Conservation (phyloP, 2,888 invertebrate species). For the Erebia palarica region DNA sequence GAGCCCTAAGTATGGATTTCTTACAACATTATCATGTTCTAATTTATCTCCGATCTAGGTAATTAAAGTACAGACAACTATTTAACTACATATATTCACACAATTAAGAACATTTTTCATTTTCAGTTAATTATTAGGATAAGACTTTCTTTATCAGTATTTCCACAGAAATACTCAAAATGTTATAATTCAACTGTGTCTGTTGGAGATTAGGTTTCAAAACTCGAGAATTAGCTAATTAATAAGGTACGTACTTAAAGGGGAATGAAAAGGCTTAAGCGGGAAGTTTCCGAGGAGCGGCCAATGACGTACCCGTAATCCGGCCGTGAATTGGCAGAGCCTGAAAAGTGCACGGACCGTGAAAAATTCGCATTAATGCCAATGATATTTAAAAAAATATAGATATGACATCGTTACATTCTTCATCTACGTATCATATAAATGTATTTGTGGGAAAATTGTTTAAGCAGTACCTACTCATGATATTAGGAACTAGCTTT, state of each 20-base stretch:
- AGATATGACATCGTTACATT: neutral
- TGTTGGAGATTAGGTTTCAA: slow-evolving; percentile 48
- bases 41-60: no score
- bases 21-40: no score
- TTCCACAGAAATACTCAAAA: neutral
- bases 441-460: no score
- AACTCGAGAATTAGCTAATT: slow-evolving; percentile 67
- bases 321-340: slow-evolving; percentile 54
- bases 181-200: slow-evolving; percentile 36
- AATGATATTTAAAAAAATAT: neutral
- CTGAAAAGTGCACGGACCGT: slow-evolving; percentile 58
- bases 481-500: no score
- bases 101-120: neutral
- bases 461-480: no score
- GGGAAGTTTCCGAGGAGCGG: slow-evolving; percentile 56
- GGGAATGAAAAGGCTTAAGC: slow-evolving; percentile 65
- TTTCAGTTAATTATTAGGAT: neutral
- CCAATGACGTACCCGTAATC: slow-evolving; percentile 62
- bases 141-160: neutral
- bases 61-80: no score
- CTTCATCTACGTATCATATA: no score
- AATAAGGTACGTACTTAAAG: slow-evolving; percentile 70
- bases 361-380: slow-evolving; percentile 59
- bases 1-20: no score
- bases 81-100: no score